Base-by-base conservation (phyloP, 2,113 vertebrate genomes). In the Apteryx mantelli region DNA sequence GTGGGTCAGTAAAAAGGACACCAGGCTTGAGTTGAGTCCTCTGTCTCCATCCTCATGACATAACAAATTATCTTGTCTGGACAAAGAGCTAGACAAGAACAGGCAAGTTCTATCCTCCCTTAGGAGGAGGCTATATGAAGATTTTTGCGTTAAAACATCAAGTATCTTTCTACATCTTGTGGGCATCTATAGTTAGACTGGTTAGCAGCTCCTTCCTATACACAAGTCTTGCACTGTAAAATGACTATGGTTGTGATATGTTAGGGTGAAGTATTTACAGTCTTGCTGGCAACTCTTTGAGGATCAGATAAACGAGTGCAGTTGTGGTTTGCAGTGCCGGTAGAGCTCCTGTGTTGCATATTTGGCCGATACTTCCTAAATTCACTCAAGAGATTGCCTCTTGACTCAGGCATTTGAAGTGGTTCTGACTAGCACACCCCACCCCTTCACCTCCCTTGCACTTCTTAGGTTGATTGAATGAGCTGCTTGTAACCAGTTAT, bases 281-380 rank as follows among this genome's bases (percentile, higher is more conserved):
- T 48, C 10, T 5, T 40, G 42, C 5, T 40, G 52, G 24, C 0
- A 3, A 9, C 26, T 64, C 7, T 36, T n/a, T 12, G 55, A 77
- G 40, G 28, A 25, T 81, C 11, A 6, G 1, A 5, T 25, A 26
- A 11, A 9, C 0, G 1, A 86, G 53, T 2, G 1, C 32, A 86
- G 68, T 73, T 79, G 65, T 20, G 76, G n/a, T 68, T 68, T n/a
- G 38, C 76, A 63, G 34, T 13, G 48, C 36, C 6, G 1, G 32
- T 1, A 32, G 28, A 36, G 38, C 52, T 81, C 50, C 74, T 9
- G 8, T 70, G 46, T 9, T 48, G 58, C 10, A 5, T 34, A 32
- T 78, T 77, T 66, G 46, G 46, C 53, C 53, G 66, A 13, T 48
- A 11, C 42, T 76, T 44, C 44, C 38, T 38, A 0, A 20, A 25